Evolutionary conservation across 2,888 invertebrate genomes (phyloP).

Genomic region (Apomyelois bistriatella): DNA sequence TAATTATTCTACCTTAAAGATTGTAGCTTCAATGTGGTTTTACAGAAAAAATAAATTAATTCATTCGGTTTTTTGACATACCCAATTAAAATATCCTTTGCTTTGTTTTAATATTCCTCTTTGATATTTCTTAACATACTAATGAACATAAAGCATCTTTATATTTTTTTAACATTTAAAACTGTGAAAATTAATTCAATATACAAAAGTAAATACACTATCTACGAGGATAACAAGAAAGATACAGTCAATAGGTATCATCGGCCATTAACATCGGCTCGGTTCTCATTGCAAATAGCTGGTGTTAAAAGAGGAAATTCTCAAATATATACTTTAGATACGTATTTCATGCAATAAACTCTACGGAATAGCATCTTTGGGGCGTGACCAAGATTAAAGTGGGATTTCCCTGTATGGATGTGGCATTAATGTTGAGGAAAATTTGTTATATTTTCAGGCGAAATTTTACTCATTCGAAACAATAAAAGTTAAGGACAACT

Average conservation of each 20-base stretch:
- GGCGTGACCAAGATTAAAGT: conserved; percentile 25
- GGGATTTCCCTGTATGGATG: conserved; percentile 24
- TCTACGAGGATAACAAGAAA: neutral
- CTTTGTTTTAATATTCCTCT: no score
- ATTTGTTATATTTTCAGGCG: neutral
- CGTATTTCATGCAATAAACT: conserved; percentile 58
- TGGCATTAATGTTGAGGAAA: conserved; percentile 21
- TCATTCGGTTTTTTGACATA: no score
- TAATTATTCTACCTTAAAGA: no score
- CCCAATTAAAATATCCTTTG: no score
- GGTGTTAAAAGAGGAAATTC: conserved; percentile 44
- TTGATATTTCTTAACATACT: no score
- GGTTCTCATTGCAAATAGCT: conserved; percentile 34
- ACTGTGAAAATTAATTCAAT: neutral
- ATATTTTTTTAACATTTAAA: neutral
- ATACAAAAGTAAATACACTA: no score
- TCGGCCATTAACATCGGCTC: conserved; percentile 37
- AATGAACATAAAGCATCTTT: no score
- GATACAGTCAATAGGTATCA: neutral
- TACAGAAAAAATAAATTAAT: no score
- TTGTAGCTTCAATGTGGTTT: no score
- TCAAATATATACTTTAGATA: conserved; percentile 48
- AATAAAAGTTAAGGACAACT: neutral
- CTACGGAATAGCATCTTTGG: conserved; percentile 44
- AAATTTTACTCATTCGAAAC: neutral